Conservation (phyloP, 2,888 invertebrate genomes). For the Thysanoteuthis rhombus region DNA sequence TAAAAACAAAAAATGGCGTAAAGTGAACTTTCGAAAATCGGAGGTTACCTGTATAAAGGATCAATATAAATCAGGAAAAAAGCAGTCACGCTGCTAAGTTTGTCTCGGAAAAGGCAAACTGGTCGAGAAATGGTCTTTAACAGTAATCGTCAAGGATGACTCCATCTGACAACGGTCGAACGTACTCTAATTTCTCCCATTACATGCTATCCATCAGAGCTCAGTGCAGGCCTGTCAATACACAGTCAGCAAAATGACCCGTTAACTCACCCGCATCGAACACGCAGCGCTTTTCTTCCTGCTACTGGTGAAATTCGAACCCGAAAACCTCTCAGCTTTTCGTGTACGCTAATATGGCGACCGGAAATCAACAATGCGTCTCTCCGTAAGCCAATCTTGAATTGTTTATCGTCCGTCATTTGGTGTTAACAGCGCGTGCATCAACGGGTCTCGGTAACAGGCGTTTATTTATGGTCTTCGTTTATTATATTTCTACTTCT, state of each 20-base stretch:
- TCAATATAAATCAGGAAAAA: too few relatives aligned
- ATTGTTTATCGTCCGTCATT: background rate
- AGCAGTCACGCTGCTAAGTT: background rate
- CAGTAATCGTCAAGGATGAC: background rate
- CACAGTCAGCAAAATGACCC: background rate
- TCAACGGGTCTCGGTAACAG: background rate
- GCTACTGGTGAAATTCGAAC: background rate
- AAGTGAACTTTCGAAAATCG: too few relatives aligned
- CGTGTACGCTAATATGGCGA: background rate
- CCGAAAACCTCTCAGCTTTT: background rate
- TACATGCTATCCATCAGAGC: background rate
- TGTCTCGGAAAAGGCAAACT: background rate
- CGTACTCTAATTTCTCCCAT: background rate
- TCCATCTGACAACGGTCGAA: background rate
- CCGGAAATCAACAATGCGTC: background rate
- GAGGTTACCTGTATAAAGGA: too few relatives aligned
- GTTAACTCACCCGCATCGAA: background rate
- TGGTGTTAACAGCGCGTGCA: background rate
- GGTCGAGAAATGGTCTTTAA: background rate
- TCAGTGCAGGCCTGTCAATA: background rate
- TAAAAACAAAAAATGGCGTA: too few relatives aligned
- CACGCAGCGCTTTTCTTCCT: background rate
- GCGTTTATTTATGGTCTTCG: background rate
- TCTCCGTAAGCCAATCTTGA: background rate
- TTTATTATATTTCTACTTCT: background rate